Evolutionary conservation across 2,113 vertebrate genomes (phyloP).

Genomic region (Eleginops maclovinus): DNA sequence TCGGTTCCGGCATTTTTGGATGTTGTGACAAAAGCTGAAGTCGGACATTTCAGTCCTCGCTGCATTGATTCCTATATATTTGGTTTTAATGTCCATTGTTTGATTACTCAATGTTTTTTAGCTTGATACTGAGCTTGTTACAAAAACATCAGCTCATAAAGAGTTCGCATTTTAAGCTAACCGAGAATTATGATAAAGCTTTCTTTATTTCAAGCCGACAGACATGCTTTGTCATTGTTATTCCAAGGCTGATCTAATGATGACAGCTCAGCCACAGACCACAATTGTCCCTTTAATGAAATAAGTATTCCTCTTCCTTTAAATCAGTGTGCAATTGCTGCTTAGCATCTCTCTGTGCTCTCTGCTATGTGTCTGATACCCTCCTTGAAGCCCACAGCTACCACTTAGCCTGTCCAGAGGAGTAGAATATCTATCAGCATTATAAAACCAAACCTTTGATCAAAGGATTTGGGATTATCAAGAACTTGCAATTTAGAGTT

Average conservation of each 20-base stretch:
- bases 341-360: constrained; percentile 39
- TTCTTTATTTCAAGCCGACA: neutral
- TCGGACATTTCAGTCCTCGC: neutral
- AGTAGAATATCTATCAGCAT: constrained; percentile 69
- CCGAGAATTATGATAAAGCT: neutral
- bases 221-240: constrained; percentile 8
- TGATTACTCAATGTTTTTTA: neutral
- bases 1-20: neutral
- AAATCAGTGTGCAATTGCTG: constrained; percentile 28
- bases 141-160: constrained; percentile 1
- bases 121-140: neutral
- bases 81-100: neutral
- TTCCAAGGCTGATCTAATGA: constrained; percentile 7
- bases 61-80: neutral
- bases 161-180: neutral
- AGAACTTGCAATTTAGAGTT: constrained; percentile 75
- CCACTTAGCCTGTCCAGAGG: constrained; percentile 66
- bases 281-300: constrained; percentile 11
- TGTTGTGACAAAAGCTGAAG: neutral
- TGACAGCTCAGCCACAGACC: constrained; percentile 9
- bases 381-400: constrained; percentile 49
- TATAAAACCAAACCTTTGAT: constrained; percentile 75
- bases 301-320: constrained; percentile 12
- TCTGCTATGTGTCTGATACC: constrained; percentile 33
- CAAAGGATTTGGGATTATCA: constrained; percentile 78